Base-by-base conservation (phyloP, 1,140 invertebrate genomes). In the Ganaspis sp. region DNA sequence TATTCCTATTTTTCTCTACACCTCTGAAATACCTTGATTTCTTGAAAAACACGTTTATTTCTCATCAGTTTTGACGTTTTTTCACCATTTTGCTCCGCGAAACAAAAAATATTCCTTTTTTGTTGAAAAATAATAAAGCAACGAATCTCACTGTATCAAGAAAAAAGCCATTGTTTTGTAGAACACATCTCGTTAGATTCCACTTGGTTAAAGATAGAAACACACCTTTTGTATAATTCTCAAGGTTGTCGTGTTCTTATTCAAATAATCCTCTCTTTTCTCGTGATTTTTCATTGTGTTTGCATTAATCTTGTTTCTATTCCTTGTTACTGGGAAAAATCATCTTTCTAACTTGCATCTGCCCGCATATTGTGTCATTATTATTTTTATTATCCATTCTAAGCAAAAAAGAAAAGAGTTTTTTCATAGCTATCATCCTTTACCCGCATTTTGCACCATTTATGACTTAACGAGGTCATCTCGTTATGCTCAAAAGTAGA, bases 301-400 rank as follows among this genome's bases (percentile, higher is more conserved):
- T 26, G 29, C 11, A 6, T n/a, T 64, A 26, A 64, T 64, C 12
- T 29, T 29, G 6, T n/a, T 26, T 29, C 11, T 2, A 29, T 64
- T 64, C 4, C 0, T 29, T 29, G 1, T 34, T 64, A 5, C 23
- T 49, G 23, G n/a, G 29, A 64, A 58, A 12, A 34, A 11, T 64
- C 9, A 64, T 64, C 23, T n/a, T 26, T 26, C 11, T 4, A 29
- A 12, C 4, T 9, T 26, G 29, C 4, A 64, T 34, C n/a, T 19
- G 37, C 73, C 69, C 72, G 72, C 74, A 81, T 49, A n/a, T 73
- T 45, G 26, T 73, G 26, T 9, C 76, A n/a, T 21, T 40, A 49
- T 17, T 49, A 49, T 49, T 49, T 3, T 34, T 15, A 45, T 45
- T 45, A 45, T 15, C 21, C 9, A 64, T 64, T 34, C 12, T 49